A percentile compares a stretch with the other conserved stretches of the same genome.
Conservation (phyloP, 2,113 vertebrate genomes). For the Podilymbus podiceps region DNA sequence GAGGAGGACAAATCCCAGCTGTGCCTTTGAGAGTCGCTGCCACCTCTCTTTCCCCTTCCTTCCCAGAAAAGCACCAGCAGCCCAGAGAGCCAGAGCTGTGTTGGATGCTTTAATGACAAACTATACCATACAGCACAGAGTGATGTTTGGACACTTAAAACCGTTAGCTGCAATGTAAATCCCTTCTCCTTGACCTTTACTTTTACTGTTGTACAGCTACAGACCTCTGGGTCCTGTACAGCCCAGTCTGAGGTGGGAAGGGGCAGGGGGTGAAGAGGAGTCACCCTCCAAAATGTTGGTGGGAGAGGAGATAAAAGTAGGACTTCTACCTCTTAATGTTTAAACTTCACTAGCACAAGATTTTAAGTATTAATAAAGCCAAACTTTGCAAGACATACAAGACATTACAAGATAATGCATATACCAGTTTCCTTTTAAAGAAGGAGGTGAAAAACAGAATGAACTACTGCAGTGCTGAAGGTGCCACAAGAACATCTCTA, state of each 20-base stretch:
- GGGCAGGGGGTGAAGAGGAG: accelerated
- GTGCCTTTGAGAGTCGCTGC: background rate
- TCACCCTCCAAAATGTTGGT: background rate
- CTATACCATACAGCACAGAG: background rate
- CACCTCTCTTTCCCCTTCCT: background rate
- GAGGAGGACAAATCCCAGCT: background rate
- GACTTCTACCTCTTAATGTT: background rate
- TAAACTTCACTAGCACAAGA: background rate
- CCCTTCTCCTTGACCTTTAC: background rate
- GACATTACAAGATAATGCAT: background rate
- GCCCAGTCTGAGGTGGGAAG: background rate
- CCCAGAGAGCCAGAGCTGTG: background rate
- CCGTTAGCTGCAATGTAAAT: background rate
- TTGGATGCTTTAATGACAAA: background rate
- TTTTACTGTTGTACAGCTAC: background rate
- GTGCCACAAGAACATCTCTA: background rate
- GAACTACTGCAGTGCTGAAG: background rate
- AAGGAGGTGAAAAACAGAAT: background rate
- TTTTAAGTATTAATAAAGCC: background rate
- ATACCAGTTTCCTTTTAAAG: background rate
- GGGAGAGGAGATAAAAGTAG: background rate
- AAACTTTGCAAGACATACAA: background rate
- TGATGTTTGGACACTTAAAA: background rate
- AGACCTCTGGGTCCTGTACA: background rate
- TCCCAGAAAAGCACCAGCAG: background rate